Base-by-base conservation (phyloP, 2,888 invertebrate species). In the Apamea monoglypha region DNA sequence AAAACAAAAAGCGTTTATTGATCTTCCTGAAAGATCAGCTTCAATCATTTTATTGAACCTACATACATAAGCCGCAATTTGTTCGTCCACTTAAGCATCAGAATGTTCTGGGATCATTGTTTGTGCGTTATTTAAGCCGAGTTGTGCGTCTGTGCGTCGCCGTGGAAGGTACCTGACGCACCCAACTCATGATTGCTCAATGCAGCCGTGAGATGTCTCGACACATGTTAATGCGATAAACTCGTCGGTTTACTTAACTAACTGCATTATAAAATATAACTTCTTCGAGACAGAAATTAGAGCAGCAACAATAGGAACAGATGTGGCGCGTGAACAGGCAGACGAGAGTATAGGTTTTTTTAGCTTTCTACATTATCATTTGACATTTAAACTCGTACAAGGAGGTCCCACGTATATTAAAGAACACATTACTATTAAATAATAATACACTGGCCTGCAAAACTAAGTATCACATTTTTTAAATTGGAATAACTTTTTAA, bases 191-290 rank as follows among this genome's bases (percentile, higher is more conserved):
- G 84, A 63, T 85, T 83, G 71, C 81, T 56, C 71, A 83, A 83
- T 63, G 50, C 44, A 36, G 67, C 81, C 63, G 50, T 73, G 72
- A 75, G 56, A 40, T 32, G 18, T 82, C 63, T 50, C 64, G 50
- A 76, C 81, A 81, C 71, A 50, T 85, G 56, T 44, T 59, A 69
- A 85, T 59, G 32, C 63, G 63, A 72, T 72, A 84, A 84, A 81
- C 75, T 75, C 36, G 56, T 76, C 59, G 36, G 32, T 76, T 68
- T 21, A 63, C 50, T 40, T 47, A 68, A 63, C 40, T 64, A 29
- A 47, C 47, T 18, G 32, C 16, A 25, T n/a, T 61, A 29, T 10
- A 50, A n/a, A 29, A 61, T n/a, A 67, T 25, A 32, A 36, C 25
- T 56, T 29, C 18, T 78, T 50, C 25, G 21, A 25, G 40, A 50